Evolutionary conservation across 2,113 vertebrate species (phyloP).

Genomic region (Verasper variegatus): DNA sequence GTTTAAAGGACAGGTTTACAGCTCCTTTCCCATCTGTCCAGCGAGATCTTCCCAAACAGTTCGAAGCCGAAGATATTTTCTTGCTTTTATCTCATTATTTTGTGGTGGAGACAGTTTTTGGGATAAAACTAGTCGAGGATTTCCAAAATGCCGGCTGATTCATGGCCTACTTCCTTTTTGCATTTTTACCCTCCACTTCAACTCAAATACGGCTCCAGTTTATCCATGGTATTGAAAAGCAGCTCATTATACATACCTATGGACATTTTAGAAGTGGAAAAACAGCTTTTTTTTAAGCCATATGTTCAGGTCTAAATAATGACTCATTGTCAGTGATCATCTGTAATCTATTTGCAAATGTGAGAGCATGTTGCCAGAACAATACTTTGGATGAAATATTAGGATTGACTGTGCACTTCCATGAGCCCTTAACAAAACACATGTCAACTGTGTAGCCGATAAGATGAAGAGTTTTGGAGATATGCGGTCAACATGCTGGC

Average conservation of each 20-base stretch:
- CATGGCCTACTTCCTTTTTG: slow-evolving; percentile 9
- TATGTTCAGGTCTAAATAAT: neutral
- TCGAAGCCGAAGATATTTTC: too few relatives aligned
- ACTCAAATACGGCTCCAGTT: neutral
- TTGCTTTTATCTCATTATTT: too few relatives aligned
- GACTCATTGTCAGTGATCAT: slow-evolving; percentile 16
- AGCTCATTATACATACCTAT: neutral
- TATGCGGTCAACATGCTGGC: too few relatives aligned
- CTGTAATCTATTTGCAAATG: slow-evolving; percentile 56
- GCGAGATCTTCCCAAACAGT: neutral
- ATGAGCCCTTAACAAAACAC: too few relatives aligned
- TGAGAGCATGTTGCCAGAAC: slow-evolving; percentile 1
- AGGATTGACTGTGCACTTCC: neutral
- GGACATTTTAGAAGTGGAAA: slow-evolving; percentile 8
- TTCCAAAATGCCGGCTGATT: slow-evolving; percentile 13
- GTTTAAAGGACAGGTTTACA: slow-evolving; percentile 17
- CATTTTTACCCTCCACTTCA: slow-evolving; percentile 12
- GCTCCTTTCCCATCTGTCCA: neutral
- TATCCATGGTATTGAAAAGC: neutral
- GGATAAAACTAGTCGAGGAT: slow-evolving; percentile 21
- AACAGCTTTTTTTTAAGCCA: neutral
- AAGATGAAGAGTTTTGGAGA: too few relatives aligned
- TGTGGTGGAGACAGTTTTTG: slow-evolving; percentile 6
- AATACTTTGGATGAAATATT: slow-evolving; percentile 10
- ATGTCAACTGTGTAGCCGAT: too few relatives aligned